A percentile compares a stretch with the other conserved stretches of the same genome.
Conservation (phyloP, 2,888 invertebrate species). For the Achlya flavicornis region DNA sequence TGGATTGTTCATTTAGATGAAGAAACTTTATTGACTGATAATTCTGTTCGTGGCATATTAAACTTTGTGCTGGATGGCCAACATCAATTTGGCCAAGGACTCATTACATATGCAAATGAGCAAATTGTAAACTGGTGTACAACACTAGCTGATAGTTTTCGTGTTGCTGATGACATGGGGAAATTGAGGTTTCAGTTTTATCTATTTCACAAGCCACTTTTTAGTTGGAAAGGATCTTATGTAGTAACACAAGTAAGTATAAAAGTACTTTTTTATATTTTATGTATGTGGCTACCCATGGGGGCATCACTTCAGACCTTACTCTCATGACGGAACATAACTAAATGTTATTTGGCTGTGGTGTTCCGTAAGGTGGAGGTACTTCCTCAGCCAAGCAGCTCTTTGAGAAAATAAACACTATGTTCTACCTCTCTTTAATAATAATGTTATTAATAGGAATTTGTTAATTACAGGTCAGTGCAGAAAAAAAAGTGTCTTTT, state of each 20-base stretch:
- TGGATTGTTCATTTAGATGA: slow-evolving; percentile 99
- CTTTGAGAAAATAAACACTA: too few relatives aligned
- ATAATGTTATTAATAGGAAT: slow-evolving; percentile 6
- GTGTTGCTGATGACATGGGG: slow-evolving; percentile 99
- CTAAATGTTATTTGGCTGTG: too few relatives aligned
- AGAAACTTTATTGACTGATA: slow-evolving; percentile 96
- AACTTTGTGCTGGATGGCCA: slow-evolving; percentile 98
- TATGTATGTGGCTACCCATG: neutral
- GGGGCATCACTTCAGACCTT: too few relatives aligned
- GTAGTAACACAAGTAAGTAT: slow-evolving; percentile 94
- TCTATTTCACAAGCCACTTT: slow-evolving; percentile 96
- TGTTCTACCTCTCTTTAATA: neutral
- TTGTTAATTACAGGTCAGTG: slow-evolving; percentile 87
- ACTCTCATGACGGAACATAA: too few relatives aligned
- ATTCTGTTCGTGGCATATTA: slow-evolving; percentile 93
- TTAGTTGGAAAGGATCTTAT: slow-evolving; percentile 99
- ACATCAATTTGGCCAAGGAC: slow-evolving; percentile 97
- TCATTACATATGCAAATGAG: slow-evolving; percentile 98
- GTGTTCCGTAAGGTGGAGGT: too few relatives aligned
- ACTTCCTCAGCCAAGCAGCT: too few relatives aligned
- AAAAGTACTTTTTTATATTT: slow-evolving; percentile 8
- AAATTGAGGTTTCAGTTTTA: slow-evolving; percentile 96
- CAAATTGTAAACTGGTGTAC: slow-evolving; percentile 98
- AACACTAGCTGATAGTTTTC: slow-evolving; percentile 96
- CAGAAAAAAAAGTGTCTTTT: slow-evolving; percentile 96